phyloP scores from a whole-genome alignment of 2,888 invertebrate species.

The Drosophila niveifrons region DNA sequence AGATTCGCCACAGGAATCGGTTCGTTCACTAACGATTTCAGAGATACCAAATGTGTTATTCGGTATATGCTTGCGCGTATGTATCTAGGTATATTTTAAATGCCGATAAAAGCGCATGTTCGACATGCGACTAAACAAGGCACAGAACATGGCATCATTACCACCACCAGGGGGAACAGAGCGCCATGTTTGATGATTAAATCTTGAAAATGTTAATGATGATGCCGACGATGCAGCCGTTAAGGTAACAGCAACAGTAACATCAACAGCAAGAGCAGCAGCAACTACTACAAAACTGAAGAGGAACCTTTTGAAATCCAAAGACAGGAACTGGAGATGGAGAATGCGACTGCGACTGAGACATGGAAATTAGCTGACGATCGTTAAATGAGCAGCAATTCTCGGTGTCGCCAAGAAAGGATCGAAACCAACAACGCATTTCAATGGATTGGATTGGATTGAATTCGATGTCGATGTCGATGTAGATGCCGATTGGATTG shows the following conservation, averaged over 20 bases:
- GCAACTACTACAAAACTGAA: conserved; percentile 10
- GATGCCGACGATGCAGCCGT: conserved; percentile 73
- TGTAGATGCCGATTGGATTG: conserved; percentile 53
- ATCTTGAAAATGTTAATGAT: conserved; percentile 82
- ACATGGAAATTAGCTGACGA: conserved; percentile 80
- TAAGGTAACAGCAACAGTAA: conserved; percentile 49
- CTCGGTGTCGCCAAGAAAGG: conserved; percentile 71
- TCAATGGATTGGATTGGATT: conserved; percentile 55
- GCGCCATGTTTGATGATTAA: conserved; percentile 83
- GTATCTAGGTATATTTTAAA: conserved; percentile 62
- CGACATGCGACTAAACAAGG: conserved; percentile 77
- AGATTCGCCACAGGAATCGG: conserved; percentile 27
- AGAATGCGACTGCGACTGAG: conserved; percentile 9
- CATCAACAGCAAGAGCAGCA: conserved; percentile 19
- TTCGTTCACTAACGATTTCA: not conserved
- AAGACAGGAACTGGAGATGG: conserved; percentile 29
- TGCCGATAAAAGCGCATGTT: conserved; percentile 81
- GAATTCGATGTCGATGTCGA: conserved; percentile 16
- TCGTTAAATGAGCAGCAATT: conserved; percentile 74
- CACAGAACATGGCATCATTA: conserved; percentile 77
- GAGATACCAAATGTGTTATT: not conserved
- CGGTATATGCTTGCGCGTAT: not conserved
- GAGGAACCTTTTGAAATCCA: conserved; percentile 49
- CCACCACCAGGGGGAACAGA: conserved; percentile 61
- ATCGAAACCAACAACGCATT: conserved; percentile 40